Base-by-base conservation (phyloP, 2,797 vertebrate species). In the Enteromius mattozi region DNA sequence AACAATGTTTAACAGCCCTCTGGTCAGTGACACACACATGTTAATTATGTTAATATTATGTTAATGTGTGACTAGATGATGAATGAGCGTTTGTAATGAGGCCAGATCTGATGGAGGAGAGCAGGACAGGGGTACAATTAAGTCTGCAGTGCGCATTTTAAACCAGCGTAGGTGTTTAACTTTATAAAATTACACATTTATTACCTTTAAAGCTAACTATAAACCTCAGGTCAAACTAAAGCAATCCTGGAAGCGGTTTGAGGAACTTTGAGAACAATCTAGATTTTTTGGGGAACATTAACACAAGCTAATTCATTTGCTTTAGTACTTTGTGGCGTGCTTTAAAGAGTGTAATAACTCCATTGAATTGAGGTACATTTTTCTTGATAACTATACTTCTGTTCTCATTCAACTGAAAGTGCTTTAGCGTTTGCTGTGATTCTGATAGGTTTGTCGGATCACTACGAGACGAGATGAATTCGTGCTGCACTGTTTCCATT, bases 1-100 rank as follows among this genome's bases (percentile, higher is more conserved):
- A 87, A 78, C 74, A 78, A 37, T 54, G 70, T 87, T 80, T 72
- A 76, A 71, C 75, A 33, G 79, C 86, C 51, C 78, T 81, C 82
- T 84, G 86, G 86, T 84, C 82, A 87, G 35, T 72, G 40, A 71
- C 42, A 80, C 8, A 40, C 27, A 45, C 40, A 56, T 45, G 71
- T 78, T 83, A 83, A 78, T 83, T 83, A 78, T 59, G 82, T 24
- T 78, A 69, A 78, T 69, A 45, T 83, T 78, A 78, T 83, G 82
- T 35, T 70, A 83, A 83, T 78, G 42, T 78, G 21, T 54, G 35
- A 59, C 82, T 70, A 30, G 19, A 70, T 56, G 82, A 83, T 78
- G 65, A 78, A 76, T 54, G 61, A 56, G 68, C 13, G 13, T 16
- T 24, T 59, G 37, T 33, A 68, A 74, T 35, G 13, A 83, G 61